A percentile compares a stretch with the other conserved stretches of the same genome.
These are phyloP conservation scores for Catostomus latipinnis DNA, from an alignment of 2,797 vertebrate genomes.

Conservation along the genomic window DNA sequence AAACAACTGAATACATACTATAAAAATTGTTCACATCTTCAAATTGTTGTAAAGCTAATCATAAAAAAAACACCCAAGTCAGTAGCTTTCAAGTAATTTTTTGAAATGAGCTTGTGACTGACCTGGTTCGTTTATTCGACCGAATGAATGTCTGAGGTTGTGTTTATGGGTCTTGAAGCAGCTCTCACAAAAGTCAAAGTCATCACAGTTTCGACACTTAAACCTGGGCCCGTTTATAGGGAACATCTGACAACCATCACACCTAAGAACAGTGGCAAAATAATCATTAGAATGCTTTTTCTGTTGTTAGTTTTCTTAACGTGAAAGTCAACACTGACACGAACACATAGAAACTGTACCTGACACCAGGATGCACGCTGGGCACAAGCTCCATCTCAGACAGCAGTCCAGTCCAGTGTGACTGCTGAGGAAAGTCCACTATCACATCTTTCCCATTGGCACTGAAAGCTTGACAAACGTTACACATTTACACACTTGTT, in stretches of 20 bases:
- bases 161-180: constrained; percentile 98
- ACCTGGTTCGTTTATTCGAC: constrained; percentile 98
- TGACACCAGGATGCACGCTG: constrained; percentile 94
- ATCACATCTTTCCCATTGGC: constrained; percentile 99
- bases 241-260: constrained; percentile 99
- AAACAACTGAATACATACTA: not conserved
- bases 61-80: not conserved
- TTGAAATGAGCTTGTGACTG: constrained; percentile 28
- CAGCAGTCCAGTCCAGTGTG: constrained; percentile 96
- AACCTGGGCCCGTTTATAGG: constrained; percentile 97
- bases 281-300: not conserved
- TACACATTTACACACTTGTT: not conserved
- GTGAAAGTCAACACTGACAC: not conserved
- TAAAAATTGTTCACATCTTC: not conserved
- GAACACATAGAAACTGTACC: constrained; percentile 72
- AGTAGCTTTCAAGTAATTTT: not conserved
- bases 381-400: constrained; percentile 98
- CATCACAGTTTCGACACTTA: constrained; percentile 96
- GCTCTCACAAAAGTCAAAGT: constrained; percentile 97
- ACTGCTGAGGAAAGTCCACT: constrained; percentile 97
- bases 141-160: constrained; percentile 92
- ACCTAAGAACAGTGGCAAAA: constrained; percentile 73
- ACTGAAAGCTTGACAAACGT: constrained; percentile 87
- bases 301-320: not conserved
- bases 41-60: not conserved